Base-by-base conservation (phyloP, 2,113 vertebrate species). In the Progne subis region DNA sequence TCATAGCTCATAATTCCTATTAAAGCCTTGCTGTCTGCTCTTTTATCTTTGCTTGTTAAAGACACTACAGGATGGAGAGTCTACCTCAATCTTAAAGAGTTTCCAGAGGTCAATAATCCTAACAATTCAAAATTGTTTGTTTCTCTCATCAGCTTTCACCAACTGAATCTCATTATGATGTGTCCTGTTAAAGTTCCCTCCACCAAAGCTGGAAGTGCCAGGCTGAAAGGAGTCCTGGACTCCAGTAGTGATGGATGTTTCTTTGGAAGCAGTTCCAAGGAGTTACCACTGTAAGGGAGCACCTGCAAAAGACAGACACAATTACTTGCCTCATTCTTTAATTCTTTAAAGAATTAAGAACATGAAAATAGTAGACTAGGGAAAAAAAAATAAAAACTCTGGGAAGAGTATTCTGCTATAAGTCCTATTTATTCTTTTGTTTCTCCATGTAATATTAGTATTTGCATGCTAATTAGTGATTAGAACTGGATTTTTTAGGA, bases 391-490 rank as follows among this genome's bases (percentile, higher is more conserved):
- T 9, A 37, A 37, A 37, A 37, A 4, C 26, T 72, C 44, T 59
- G 11, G 31, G 47, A 82, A 86, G 65, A 94, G 96, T 95, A 76
- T 79, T 91, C 55, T 79, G 23, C 23, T 87, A 7, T 83, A 89
- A 95, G 82, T 63, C 65, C 21, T 79, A 43, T 61, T 84, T 92
- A 77, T 88, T 76, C 39, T 86, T 88, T 91, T 92, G 63, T 92
- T 94, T 90, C 39, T 82, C 18, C 26, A 10, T 44, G 43, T 86
- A 83, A 32, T 90, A 47, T 92, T 86, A 63, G 26, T 74, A 47
- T 63, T 93, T 90, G 80, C 86, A 77, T 88, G 34, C 50, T 95
- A 94, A 97, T 95, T 92, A 71, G 23, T 67, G 92, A 59, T 82
- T 63, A 80, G 49, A 87, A 79, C 14, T 53, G 68, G 81, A 37